These are phyloP conservation scores for Cossypha heuglini DNA, from an alignment of 2,797 vertebrate genomes.

Conservation along the genomic window DNA sequence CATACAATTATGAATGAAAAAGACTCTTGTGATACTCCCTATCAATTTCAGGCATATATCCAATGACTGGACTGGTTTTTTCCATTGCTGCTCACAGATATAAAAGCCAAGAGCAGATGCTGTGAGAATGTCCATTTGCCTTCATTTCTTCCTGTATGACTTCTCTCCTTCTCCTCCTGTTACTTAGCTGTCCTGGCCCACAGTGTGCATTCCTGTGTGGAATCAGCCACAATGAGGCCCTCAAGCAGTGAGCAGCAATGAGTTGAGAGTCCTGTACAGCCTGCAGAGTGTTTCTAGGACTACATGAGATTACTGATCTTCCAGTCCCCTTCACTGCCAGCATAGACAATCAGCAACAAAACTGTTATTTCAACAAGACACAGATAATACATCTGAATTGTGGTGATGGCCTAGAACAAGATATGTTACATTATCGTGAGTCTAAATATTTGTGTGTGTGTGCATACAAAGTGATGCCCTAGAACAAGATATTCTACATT, in stretches of 20 bases:
- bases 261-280: neutral
- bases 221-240: neutral
- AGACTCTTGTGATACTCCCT: neutral
- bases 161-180: neutral
- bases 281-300: neutral
- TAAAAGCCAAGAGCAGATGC: neutral
- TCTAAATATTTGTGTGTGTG: neutral
- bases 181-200: neutral
- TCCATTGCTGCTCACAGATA: neutral
- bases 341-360: neutral
- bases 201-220: no score
- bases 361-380: neutral
- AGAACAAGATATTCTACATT: neutral
- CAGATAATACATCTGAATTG: neutral
- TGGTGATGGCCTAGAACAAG: neutral
- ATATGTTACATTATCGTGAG: rapidly evolving
- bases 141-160: neutral
- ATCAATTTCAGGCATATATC: neutral
- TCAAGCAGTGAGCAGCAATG: neutral
- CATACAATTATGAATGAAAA: neutral
- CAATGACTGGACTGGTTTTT: neutral
- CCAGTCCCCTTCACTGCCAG: rapidly evolving
- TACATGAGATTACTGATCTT: neutral
- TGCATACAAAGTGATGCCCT: neutral
- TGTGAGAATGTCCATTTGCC: neutral